phyloP scores from a whole-genome alignment of 2,888 invertebrate species.

The Zaprionus obscuricornis region DNA sequence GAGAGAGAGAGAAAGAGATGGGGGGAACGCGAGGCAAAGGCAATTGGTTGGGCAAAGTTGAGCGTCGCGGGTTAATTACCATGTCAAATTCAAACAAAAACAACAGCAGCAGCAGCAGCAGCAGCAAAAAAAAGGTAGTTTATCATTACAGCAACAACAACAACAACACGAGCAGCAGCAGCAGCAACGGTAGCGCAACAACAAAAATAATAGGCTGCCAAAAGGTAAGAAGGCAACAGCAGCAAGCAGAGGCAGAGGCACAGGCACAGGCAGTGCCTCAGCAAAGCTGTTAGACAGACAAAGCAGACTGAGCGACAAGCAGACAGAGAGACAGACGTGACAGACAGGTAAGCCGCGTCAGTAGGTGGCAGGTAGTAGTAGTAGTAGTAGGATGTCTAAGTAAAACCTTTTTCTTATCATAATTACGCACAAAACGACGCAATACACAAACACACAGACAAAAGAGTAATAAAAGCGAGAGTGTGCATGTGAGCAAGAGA shows the following conservation, averaged over 20 bases:
- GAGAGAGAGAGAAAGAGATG: slow-evolving; percentile 4
- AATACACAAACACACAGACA: too few species aligned
- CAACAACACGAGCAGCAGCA: slow-evolving; percentile 26
- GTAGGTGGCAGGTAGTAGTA: slow-evolving; percentile 34
- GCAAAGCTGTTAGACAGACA: background rate
- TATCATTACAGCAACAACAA: slow-evolving; percentile 68
- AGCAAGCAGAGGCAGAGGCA: slow-evolving; percentile 1
- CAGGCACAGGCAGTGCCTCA: background rate
- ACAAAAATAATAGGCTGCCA: slow-evolving; percentile 72
- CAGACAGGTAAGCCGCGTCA: too few species aligned
- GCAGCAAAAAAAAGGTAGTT: slow-evolving; percentile 62
- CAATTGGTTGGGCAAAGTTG: slow-evolving; percentile 77
- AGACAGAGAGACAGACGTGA: slow-evolving; percentile 7
- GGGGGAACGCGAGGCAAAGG: slow-evolving; percentile 17
- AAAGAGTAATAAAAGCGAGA: background rate
- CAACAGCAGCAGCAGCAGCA: slow-evolving; percentile 51
- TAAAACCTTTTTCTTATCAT: slow-evolving; percentile 79
- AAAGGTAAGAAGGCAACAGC: slow-evolving; percentile 50
- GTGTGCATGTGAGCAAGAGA: slow-evolving; percentile 22
- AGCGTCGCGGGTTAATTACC: slow-evolving; percentile 77
- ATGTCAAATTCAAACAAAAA: slow-evolving; percentile 78
- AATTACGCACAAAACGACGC: slow-evolving; percentile 75
- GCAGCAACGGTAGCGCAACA: slow-evolving; percentile 58
- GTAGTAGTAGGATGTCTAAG: slow-evolving; percentile 40
- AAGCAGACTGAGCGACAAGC: too few species aligned